A percentile compares a stretch with the other conserved stretches of the same genome.
Evolutionary conservation across 2,888 invertebrate species (phyloP).

Genomic region (Scotopteryx bipunctaria): DNA sequence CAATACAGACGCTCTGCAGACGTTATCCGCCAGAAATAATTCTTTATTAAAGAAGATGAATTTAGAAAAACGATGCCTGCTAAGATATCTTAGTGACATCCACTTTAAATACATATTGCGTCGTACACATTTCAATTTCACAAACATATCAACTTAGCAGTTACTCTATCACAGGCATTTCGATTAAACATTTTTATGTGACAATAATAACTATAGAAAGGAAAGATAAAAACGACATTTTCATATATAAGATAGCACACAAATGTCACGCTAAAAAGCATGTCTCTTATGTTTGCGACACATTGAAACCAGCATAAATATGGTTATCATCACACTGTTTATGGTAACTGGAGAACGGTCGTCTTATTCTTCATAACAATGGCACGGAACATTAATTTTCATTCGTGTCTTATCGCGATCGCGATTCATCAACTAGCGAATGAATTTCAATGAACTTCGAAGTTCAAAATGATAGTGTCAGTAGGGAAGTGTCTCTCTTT

Average conservation of each 20-base stretch:
- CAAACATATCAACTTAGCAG: too few species aligned
- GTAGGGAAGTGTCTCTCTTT: background rate
- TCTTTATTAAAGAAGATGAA: background rate
- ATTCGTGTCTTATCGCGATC: constrained; percentile 21
- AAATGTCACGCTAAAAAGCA: constrained; percentile 2
- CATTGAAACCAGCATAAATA: constrained; percentile 17
- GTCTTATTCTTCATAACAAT: constrained; percentile 23
- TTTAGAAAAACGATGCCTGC: background rate
- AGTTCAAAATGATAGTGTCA: background rate
- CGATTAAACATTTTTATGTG: background rate
- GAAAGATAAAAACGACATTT: background rate
- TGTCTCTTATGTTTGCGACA: constrained; percentile 5
- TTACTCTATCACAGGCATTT: too few species aligned
- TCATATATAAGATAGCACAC: constrained; percentile 1
- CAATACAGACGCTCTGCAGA: background rate
- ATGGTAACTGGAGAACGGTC: constrained; percentile 13
- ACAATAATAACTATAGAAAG: background rate
- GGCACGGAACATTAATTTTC: constrained; percentile 15
- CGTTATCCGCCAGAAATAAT: background rate
- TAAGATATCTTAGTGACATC: too few species aligned
- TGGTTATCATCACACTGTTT: constrained; percentile 16
- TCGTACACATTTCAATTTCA: too few species aligned
- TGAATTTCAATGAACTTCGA: constrained; percentile 2
- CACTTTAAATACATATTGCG: too few species aligned
- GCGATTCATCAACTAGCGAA: constrained; percentile 12